phyloP scores from a whole-genome alignment of 2,113 vertebrate genomes.

The Aegithalos caudatus region DNA sequence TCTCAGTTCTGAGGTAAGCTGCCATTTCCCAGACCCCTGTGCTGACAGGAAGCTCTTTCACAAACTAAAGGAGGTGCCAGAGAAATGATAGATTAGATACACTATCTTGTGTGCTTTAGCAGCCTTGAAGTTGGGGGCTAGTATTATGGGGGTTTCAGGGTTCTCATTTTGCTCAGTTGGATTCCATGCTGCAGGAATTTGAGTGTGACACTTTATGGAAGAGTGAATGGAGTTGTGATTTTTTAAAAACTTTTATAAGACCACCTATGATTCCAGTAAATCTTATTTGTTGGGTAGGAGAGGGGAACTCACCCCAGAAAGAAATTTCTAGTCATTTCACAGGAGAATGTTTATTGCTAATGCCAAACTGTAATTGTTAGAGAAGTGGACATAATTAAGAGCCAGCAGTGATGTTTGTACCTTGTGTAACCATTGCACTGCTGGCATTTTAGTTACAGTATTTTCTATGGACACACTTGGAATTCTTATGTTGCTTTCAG shows the following conservation, averaged over 20 bases:
- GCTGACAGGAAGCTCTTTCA: neutral
- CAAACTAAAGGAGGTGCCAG: neutral
- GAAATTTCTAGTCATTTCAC: neutral
- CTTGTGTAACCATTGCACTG: neutral
- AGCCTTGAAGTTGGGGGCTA: neutral
- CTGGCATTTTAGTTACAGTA: neutral
- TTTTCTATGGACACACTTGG: neutral
- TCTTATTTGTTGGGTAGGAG: neutral
- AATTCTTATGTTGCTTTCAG: neutral
- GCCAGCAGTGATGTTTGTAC: neutral
- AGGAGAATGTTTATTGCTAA: neutral
- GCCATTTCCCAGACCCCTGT: neutral
- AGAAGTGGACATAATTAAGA: neutral
- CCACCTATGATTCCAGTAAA: neutral
- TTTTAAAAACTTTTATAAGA: neutral
- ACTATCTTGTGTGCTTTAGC: neutral
- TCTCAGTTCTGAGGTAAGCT: neutral
- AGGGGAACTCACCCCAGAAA: neutral
- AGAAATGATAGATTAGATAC: neutral
- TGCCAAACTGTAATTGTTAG: neutral
- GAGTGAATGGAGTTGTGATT: neutral
- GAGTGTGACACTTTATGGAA: neutral
- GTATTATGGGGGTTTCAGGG: neutral
- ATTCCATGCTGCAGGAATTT: neutral
- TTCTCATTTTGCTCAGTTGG: neutral